phyloP scores from a whole-genome alignment of 2,113 vertebrate genomes.

The Rhegmatorhina hoffmannsi region DNA sequence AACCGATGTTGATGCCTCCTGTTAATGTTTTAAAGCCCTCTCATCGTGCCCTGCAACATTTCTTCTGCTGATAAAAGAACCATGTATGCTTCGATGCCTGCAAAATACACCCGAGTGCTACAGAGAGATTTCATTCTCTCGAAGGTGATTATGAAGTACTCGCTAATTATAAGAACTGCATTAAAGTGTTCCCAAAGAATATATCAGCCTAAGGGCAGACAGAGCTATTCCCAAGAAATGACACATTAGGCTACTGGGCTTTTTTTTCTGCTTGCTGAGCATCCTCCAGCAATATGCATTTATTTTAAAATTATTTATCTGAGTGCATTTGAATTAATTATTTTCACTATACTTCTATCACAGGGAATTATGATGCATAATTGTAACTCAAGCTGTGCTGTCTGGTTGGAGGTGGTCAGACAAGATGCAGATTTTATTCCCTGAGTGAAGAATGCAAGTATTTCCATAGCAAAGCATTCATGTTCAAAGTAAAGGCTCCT shows the following conservation, averaged over 20 bases:
- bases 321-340: slow-evolving; percentile 44
- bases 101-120: not conserved
- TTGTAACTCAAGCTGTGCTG: not conserved
- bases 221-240: not conserved
- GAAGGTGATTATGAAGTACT: slow-evolving; percentile 6
- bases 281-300: slow-evolving; percentile 5
- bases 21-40: not conserved
- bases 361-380: not conserved
- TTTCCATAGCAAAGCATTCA: slow-evolving; percentile 39
- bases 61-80: not conserved
- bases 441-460: slow-evolving; percentile 30
- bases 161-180: not conserved
- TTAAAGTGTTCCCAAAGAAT: not conserved
- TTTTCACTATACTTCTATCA: not conserved
- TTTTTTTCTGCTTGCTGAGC: not conserved
- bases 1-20: not conserved
- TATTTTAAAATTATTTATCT: slow-evolving; percentile 27
- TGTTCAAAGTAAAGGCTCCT: slow-evolving; percentile 36
- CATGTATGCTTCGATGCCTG: not conserved
- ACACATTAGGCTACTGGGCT: not conserved
- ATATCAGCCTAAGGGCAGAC: not conserved
- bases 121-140: not conserved
- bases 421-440: slow-evolving; percentile 37
- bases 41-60: not conserved
- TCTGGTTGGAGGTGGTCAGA: not conserved